Conservation (phyloP, 2,888 invertebrate species). For the Malthinus flaveolus region DNA sequence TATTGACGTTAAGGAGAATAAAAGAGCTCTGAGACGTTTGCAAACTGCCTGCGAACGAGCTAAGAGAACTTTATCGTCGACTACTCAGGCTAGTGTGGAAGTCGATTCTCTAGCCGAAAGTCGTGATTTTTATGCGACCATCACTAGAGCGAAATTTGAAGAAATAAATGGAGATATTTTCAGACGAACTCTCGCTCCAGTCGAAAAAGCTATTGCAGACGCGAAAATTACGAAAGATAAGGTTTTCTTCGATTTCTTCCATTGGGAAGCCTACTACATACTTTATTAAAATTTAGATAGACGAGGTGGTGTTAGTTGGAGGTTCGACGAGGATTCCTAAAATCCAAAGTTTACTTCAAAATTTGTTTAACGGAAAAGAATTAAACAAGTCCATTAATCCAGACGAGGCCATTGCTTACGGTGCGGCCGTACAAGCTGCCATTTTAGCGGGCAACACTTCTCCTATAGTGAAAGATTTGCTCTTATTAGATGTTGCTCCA, state of each 20-base stretch:
- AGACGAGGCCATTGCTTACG: conserved; percentile 72
- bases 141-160: conserved; percentile 67
- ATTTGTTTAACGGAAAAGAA: conserved; percentile 59
- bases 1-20: conserved; percentile 54
- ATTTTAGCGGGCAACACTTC: conserved; percentile 63
- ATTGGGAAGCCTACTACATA: conserved; percentile 3
- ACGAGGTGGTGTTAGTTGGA: conserved; percentile 64
- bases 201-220: conserved; percentile 66
- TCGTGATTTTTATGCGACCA: conserved; percentile 62
- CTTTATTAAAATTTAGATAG: conserved; percentile 49
- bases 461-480: conserved; percentile 62
- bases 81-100: conserved; percentile 62
- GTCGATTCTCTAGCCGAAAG: conserved; percentile 65
- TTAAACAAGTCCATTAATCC: conserved; percentile 74
- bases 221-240: conserved; percentile 62
- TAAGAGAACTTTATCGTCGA: conserved; percentile 62
- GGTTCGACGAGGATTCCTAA: conserved; percentile 73
- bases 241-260: conserved; percentile 23
- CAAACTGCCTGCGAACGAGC: conserved; percentile 67
- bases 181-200: conserved; percentile 64
- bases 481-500: conserved; percentile 67
- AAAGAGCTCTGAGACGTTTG: conserved; percentile 62
- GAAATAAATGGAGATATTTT: conserved; percentile 67
- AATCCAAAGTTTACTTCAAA: conserved; percentile 64
- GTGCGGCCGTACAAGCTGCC: conserved; percentile 68